A percentile compares a stretch with the other conserved stretches of the same genome.
These are phyloP conservation scores for Temnothorax nylanderi DNA, from an alignment of 1,140 invertebrate species.

Conservation along the genomic window DNA sequence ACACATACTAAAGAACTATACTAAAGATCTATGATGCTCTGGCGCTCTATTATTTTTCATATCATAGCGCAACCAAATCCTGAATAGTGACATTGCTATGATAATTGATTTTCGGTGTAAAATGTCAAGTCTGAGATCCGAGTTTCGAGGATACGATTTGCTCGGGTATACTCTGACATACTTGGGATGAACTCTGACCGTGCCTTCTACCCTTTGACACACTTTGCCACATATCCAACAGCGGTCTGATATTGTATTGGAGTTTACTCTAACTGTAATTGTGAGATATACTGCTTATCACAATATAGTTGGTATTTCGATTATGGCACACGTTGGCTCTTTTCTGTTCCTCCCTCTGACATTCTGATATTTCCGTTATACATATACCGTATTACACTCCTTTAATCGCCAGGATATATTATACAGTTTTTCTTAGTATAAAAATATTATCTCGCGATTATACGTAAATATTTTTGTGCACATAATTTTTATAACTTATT, in stretches of 20 bases:
- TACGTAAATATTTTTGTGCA: background rate
- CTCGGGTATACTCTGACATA: constrained; percentile 2
- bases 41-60: background rate
- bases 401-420: background rate
- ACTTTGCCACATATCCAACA: background rate
- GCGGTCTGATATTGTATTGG: background rate
- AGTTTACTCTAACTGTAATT: constrained; percentile 11
- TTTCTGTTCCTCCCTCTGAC: background rate
- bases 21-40: background rate
- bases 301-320: constrained; percentile 14
- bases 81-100: background rate
- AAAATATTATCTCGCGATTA: background rate
- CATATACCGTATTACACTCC: background rate
- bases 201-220: constrained; percentile 30
- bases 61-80: background rate
- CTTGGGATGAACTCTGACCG: constrained; percentile 36
- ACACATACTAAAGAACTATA: too few species aligned
- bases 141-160: background rate
- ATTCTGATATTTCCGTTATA: background rate
- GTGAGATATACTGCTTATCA: constrained; percentile 3
- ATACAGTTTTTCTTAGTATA: background rate
- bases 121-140: background rate
- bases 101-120: background rate
- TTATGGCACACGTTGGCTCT: background rate
- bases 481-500: background rate